Evolutionary conservation across 2,113 vertebrate species (phyloP), one percentile per base, ranked within the genome.

Genomic region (Oryzias javanicus): DNA sequence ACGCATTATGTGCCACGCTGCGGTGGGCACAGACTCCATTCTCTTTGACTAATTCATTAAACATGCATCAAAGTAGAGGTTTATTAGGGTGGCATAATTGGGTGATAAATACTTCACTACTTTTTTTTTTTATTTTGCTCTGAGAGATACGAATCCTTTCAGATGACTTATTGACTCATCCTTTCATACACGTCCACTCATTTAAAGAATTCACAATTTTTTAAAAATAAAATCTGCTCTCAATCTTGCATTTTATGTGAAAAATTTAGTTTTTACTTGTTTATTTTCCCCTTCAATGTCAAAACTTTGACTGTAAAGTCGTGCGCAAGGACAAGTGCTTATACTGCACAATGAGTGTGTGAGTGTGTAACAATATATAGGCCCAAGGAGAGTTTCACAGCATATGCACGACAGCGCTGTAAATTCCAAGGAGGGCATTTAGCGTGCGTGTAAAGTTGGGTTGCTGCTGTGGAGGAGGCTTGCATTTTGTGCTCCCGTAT

Each of bases 361-460:
- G 55, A 20, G 58, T 52, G 61, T 55, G 66, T 55, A 49, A 59
- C 56, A 59, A 46, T 76, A 53, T 74, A 69, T 48, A 79, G 48
- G 52, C 74, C 55, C 61, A 63, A 42, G 64, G 35, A 83, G 67
- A 74, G 73, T 78, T 82, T 81, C 82, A 84, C 70, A 63, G 63
- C 57, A 67, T 76, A 70, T 76, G 74, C 67, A 80, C 81, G 79
- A 75, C 68, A 83, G 67, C 72, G 70, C 76, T 74, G 67, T 82
- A 76, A 84, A 83, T 80, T 78, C 67, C 54, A 55, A 19, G 14
- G 66, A 66, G 64, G 48, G 56, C 25, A n/a, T 81, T 74, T 55
- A 72, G 59, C 63, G 72, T 77, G 68, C 78, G 74, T 67, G 60
- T 80, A 79, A 83, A 85, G 75, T 87, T 81, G 74, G 70, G 55